Conservation (phyloP, 2,888 invertebrate species). For the Periphyllus acericola region DNA sequence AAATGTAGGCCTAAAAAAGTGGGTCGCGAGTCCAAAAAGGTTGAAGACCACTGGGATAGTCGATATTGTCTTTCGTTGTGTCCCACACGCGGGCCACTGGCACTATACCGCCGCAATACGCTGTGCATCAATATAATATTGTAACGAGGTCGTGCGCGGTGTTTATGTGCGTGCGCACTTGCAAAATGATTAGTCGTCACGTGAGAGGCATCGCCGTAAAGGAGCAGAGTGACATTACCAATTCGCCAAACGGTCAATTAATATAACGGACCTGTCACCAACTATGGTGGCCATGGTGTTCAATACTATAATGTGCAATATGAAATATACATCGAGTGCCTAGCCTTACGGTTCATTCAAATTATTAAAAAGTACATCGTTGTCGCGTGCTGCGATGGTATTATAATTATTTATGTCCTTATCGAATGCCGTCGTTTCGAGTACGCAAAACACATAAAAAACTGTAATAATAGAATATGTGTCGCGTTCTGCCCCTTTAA, state of each 20-base stretch:
- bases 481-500: too few species aligned
- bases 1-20: too few species aligned
- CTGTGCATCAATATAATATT: not conserved
- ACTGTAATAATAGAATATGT: too few species aligned
- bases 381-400: not conserved
- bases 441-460: too few species aligned
- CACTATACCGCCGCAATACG: not conserved
- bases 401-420: too few species aligned
- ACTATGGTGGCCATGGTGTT: not conserved
- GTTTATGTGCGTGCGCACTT: not conserved
- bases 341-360: not conserved
- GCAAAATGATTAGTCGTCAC: conserved; percentile 2
- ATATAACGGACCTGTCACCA: not conserved
- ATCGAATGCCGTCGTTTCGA: too few species aligned
- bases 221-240: not conserved
- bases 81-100: not conserved
- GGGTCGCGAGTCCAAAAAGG: too few species aligned
- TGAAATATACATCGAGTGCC: too few species aligned
- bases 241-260: conserved; percentile 7
- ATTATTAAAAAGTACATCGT: not conserved
- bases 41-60: too few species aligned
- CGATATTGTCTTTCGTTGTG: not conserved
- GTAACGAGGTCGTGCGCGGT: not conserved
- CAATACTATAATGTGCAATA: not conserved
- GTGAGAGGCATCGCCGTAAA: not conserved